phyloP scores from a whole-genome alignment of 2,888 invertebrate genomes.

The Oscheius sp. region DNA sequence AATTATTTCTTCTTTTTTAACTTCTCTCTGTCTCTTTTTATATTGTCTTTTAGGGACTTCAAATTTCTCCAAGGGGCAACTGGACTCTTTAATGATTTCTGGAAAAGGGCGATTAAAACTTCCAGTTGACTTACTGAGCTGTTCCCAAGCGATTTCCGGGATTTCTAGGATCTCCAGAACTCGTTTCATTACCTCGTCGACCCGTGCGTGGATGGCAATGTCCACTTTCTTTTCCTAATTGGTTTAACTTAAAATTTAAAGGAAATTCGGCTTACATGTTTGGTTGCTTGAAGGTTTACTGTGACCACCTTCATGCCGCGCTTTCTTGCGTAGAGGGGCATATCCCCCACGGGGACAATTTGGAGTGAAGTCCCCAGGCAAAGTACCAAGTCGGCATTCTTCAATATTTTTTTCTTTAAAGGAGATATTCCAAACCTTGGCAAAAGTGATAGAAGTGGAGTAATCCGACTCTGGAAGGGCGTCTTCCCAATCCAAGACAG shows the following conservation, averaged over 20 bases:
- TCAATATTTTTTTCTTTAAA: constrained; percentile 26
- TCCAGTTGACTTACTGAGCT: background rate
- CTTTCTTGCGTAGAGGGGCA: constrained; percentile 20
- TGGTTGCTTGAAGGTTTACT: constrained; percentile 93
- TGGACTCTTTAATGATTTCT: constrained; percentile 1
- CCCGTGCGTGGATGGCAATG: constrained; percentile 64
- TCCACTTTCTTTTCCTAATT: constrained; percentile 62
- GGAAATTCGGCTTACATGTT: constrained; percentile 82
- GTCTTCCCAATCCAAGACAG: constrained; percentile 96
- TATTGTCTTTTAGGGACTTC: background rate
- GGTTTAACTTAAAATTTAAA: background rate
- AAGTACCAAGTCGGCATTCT: constrained; percentile 86
- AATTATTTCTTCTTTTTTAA: background rate
- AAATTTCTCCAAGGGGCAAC: constrained; percentile 2
- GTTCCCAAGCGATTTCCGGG: background rate
- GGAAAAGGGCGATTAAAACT: background rate
- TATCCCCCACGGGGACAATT: constrained; percentile 29
- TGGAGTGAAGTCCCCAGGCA: constrained; percentile 96
- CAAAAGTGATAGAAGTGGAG: constrained; percentile 79
- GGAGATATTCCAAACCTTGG: constrained; percentile 14
- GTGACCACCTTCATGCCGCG: constrained; percentile 18
- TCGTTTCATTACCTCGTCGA: constrained; percentile 60
- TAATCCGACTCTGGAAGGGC: constrained; percentile 80
- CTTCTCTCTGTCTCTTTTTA: background rate
- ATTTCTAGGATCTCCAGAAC: constrained; percentile 45